Conservation (phyloP, 2,888 invertebrate species). For the Oeneis ivallda region DNA sequence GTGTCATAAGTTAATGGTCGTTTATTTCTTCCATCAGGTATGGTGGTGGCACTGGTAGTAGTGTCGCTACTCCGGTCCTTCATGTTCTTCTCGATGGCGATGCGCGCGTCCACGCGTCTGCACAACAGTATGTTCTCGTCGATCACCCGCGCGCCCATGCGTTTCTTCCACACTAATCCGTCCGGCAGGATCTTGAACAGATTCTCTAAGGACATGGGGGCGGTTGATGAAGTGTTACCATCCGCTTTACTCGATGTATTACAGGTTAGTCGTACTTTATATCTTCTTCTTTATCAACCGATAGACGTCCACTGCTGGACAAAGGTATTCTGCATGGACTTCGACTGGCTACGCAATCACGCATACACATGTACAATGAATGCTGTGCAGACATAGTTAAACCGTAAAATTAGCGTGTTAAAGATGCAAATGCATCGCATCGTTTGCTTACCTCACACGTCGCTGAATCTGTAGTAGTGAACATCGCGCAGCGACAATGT, state of each 20-base stretch:
- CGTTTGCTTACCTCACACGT: no score
- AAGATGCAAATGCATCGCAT: no score
- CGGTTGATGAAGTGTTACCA: slow-evolving; percentile 84
- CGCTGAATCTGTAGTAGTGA: no score
- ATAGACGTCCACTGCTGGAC: no score
- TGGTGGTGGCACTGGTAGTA: slow-evolving; percentile 75
- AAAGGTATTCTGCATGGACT: no score
- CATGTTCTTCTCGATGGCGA: slow-evolving; percentile 84
- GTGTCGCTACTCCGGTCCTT: slow-evolving; percentile 78
- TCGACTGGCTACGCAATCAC: no score
- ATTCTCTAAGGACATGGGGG: slow-evolving; percentile 94
- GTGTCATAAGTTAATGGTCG: no score
- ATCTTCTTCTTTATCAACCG: not conserved
- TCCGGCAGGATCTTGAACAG: slow-evolving; percentile 92
- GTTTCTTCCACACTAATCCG: slow-evolving; percentile 94
- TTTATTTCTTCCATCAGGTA: slow-evolving; percentile 53
- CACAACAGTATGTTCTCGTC: slow-evolving; percentile 93
- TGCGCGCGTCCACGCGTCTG: slow-evolving; percentile 88
- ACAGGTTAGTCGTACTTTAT: slow-evolving; percentile 57
- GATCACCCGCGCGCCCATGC: slow-evolving; percentile 90
- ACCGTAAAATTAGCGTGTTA: no score
- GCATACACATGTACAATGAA: no score
- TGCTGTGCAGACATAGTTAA: no score
- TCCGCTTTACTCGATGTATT: slow-evolving; percentile 83
- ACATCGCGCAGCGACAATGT: no score